Evolutionary conservation across 2,797 vertebrate genomes (phyloP).

Genomic region (Alcedo quadribrachys): DNA sequence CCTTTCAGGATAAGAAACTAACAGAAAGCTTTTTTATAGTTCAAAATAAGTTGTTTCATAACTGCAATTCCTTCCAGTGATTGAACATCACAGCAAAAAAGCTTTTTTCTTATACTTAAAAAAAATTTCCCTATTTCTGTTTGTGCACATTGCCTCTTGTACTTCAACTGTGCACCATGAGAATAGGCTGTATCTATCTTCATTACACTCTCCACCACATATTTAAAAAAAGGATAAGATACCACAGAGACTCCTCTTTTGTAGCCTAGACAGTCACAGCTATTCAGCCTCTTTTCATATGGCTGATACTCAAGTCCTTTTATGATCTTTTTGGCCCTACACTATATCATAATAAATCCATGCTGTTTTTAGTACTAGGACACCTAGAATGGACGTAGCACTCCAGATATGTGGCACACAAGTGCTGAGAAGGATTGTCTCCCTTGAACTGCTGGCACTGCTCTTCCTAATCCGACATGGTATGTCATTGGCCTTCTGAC

Average conservation of each 20-base stretch:
- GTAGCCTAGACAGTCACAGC: neutral
- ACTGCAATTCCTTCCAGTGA: neutral
- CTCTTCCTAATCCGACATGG: neutral
- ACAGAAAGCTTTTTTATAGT: neutral
- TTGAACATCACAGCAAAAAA: neutral
- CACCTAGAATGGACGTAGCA: neutral
- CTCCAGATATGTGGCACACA: neutral
- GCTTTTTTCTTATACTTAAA: neutral
- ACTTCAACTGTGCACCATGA: neutral
- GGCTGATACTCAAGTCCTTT: neutral
- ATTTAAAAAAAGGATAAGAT: neutral
- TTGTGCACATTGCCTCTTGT: neutral
- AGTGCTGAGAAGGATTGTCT: neutral
- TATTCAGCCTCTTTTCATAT: neutral
- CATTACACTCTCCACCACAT: fast-evolving
- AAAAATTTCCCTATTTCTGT: neutral
- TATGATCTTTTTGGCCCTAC: neutral
- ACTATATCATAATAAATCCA: neutral
- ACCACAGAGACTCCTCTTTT: neutral
- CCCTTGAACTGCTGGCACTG: neutral
- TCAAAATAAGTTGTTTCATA: neutral
- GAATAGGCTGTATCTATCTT: neutral
- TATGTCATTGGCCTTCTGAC: neutral
- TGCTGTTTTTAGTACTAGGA: neutral
- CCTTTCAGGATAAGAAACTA: neutral